phyloP scores from a whole-genome alignment of 2,113 vertebrate species.

The Aspidoscelis tigris region DNA sequence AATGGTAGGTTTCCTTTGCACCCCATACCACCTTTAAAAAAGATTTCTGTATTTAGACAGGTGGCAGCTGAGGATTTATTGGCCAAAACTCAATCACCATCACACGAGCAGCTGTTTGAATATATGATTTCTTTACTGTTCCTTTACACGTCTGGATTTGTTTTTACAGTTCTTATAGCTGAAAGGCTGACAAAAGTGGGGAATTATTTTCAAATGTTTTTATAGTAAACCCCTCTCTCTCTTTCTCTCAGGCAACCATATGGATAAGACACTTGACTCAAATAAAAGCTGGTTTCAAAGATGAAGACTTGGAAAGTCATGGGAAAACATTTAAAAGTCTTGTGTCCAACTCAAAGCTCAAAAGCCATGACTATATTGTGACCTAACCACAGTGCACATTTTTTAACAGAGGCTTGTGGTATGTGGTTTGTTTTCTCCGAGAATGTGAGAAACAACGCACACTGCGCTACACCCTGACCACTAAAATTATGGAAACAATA shows the following conservation, averaged over 20 bases:
- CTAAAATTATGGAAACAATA: slow-evolving; percentile 27
- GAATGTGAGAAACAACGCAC: slow-evolving; percentile 52
- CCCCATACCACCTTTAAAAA: slow-evolving; percentile 23
- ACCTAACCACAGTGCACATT: slow-evolving; percentile 54
- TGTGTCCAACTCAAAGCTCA: slow-evolving; percentile 38
- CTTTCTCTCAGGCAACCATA: slow-evolving; percentile 42
- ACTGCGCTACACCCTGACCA: slow-evolving; percentile 18
- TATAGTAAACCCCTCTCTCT: slow-evolving; percentile 33
- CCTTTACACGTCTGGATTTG: slow-evolving; percentile 64
- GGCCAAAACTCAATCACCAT: neutral
- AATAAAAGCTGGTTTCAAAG: slow-evolving; percentile 30
- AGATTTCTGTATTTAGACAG: slow-evolving; percentile 25
- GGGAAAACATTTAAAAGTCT: slow-evolving; percentile 36
- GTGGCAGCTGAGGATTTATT: slow-evolving; percentile 1
- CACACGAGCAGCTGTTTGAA: neutral
- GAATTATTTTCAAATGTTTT: slow-evolving; percentile 59
- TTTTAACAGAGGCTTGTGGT: slow-evolving; percentile 36
- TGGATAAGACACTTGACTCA: slow-evolving; percentile 37
- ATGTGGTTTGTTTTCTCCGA: slow-evolving; percentile 49
- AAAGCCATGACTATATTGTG: slow-evolving; percentile 28
- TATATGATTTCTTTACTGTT: slow-evolving; percentile 42
- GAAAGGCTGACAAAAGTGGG: slow-evolving; percentile 61
- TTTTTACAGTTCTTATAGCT: slow-evolving; percentile 54
- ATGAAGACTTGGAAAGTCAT: slow-evolving; percentile 20
- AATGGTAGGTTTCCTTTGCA: slow-evolving; percentile 9